Evolutionary conservation across 2,113 vertebrate species (phyloP), one percentile per base, ranked within the genome.

Genomic region (Australoheros scitulus): DNA sequence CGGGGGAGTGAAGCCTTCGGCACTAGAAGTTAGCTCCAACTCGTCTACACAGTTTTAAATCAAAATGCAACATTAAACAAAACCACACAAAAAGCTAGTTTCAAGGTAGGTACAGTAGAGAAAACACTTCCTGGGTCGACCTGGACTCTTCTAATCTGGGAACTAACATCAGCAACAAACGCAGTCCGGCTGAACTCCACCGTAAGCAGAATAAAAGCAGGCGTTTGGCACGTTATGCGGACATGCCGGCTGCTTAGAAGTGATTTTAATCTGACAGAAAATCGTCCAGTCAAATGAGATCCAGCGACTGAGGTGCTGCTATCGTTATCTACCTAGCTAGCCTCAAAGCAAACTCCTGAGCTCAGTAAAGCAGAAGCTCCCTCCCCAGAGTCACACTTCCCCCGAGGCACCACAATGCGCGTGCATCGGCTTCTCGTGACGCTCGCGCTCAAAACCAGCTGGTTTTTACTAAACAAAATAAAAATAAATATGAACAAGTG

Each of bases 251-350:
- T 9, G 4, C 2, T 57, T 3, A 0, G 3, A 76, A 18, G 20
- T 17, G 1, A 52, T 50, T n/a, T 22, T 24, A 9, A 2, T 18
- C 6, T 72, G 15, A 72, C 7, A 2, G 57, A 43, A 43, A 74
- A 77, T 36, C 0, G 24, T 47, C 8, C n/a, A n/a, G 41, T 52
- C 3, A 20, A 20, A 63, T 2, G 11, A 22, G 32, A 8, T 32
- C 20, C 50, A 34, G 77, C 74, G 22, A 43, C 60, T 79, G 64
- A 79, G 79, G 77, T 79, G 88, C 79, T 55, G 59, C 88, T 87
- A 68, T 41, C 65, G 15, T 57, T 29, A 56, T 76, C 76, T 34
- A 79, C 38, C 34, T 63, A 82, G 90, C 92, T 91, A 92, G 80
- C 85, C 13, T 65, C 20, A 9, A 34, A 76, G 83, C 87, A 88